Conservation (phyloP, 2,888 invertebrate species). For the Protodeltote pygarga region DNA sequence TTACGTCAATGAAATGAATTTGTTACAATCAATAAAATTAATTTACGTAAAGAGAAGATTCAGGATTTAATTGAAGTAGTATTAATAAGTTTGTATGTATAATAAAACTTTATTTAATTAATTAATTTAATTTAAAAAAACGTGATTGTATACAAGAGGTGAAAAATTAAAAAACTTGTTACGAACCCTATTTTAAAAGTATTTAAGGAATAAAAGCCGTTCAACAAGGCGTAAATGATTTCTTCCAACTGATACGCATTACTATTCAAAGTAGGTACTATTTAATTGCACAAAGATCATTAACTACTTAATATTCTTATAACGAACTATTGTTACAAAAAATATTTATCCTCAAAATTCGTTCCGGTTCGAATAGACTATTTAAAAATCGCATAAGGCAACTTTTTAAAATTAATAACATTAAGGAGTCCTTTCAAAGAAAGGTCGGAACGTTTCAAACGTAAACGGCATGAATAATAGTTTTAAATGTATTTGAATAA, state of each 20-base stretch:
- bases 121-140: too few species aligned
- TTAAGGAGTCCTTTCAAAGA: slow-evolving; percentile 78
- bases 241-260: slow-evolving; percentile 18
- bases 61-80: too few species aligned
- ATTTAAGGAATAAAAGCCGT: slow-evolving; percentile 3
- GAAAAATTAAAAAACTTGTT: background rate
- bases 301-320: slow-evolving; percentile 39
- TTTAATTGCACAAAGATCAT: slow-evolving; percentile 44
- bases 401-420: slow-evolving; percentile 79
- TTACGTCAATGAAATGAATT: too few species aligned
- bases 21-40: too few species aligned
- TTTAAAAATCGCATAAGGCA: slow-evolving; percentile 76
- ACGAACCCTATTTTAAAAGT: background rate
- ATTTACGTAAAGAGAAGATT: too few species aligned
- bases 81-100: too few species aligned
- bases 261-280: slow-evolving; percentile 38
- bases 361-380: slow-evolving; percentile 58
- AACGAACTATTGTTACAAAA: slow-evolving; percentile 59
- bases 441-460: slow-evolving; percentile 83
- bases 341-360: slow-evolving; percentile 70
- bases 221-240: slow-evolving; percentile 40
- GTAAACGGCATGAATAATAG: slow-evolving; percentile 86
- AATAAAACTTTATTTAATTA: too few species aligned
- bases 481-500: slow-evolving; percentile 87
- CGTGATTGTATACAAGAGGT: too few species aligned